Evolutionary conservation across 2,113 vertebrate genomes (phyloP).

Genomic region (Chelonoidis abingdonii): DNA sequence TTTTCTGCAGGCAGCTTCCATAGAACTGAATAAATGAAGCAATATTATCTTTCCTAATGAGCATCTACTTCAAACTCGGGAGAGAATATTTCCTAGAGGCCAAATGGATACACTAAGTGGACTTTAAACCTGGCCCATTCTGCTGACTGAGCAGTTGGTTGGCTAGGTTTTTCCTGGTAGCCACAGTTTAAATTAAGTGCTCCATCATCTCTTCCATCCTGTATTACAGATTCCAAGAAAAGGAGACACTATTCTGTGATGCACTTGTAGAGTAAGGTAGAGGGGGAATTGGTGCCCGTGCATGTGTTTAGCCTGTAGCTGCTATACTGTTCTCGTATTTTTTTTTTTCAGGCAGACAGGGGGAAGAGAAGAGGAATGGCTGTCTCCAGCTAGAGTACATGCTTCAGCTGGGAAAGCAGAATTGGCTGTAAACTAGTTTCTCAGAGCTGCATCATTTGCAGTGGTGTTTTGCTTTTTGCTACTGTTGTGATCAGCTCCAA

Average conservation of each 20-base stretch:
- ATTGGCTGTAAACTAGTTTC: neutral
- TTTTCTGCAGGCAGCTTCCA: slow-evolving; percentile 2
- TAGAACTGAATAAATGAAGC: slow-evolving; percentile 55
- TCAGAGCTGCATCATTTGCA: neutral
- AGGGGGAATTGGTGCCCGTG: rapidly evolving
- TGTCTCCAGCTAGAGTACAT: neutral
- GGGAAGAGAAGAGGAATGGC: neutral
- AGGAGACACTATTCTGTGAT: neutral
- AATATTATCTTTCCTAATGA: slow-evolving; percentile 70
- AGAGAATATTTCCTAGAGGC: slow-evolving; percentile 35
- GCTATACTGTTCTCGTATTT: neutral
- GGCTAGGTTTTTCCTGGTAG: slow-evolving; percentile 8
- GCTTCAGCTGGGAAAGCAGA: neutral
- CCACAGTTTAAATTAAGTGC: slow-evolving; percentile 38
- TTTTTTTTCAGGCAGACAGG: neutral
- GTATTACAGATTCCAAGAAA: neutral
- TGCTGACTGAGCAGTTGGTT: slow-evolving; percentile 29
- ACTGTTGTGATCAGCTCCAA: slow-evolving; percentile 33
- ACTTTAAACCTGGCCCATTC: slow-evolving; percentile 22
- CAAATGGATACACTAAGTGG: slow-evolving; percentile 22
- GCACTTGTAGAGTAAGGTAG: slow-evolving; percentile 6
- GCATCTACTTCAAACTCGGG: slow-evolving; percentile 30
- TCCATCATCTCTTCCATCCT: slow-evolving; percentile 45
- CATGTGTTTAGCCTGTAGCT: neutral
- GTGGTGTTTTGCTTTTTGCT: neutral